Conservation (phyloP, 2,888 invertebrate genomes). For the Diaperis boleti region DNA sequence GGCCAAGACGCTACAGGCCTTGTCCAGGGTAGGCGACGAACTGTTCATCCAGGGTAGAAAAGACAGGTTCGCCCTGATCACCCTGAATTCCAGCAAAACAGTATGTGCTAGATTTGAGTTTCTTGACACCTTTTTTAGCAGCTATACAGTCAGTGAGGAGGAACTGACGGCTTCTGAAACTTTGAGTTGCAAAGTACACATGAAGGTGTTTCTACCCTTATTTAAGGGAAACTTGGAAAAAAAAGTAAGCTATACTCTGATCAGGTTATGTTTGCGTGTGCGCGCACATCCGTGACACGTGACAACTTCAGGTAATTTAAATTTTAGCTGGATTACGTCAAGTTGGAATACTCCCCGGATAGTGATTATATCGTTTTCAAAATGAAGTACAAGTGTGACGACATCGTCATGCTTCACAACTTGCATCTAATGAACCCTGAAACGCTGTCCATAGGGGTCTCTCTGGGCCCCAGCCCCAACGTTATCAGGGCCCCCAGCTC, state of each 20-base stretch:
- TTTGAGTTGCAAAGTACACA: conserved; percentile 84
- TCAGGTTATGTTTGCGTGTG: too few relatives aligned
- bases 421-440: conserved; percentile 87
- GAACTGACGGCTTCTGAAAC: conserved; percentile 62
- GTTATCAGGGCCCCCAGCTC: conserved; percentile 57
- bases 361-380: conserved; percentile 81
- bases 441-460: conserved; percentile 77
- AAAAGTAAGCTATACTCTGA: conserved; percentile 70
- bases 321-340: conserved; percentile 78
- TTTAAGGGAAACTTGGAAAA: conserved; percentile 82
- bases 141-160: conserved; percentile 72
- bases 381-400: conserved; percentile 80
- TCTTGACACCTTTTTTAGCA: conserved; percentile 80
- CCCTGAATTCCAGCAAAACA: conserved; percentile 87
- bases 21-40: conserved; percentile 89
- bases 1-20: conserved; percentile 84
- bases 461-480: conserved; percentile 69
- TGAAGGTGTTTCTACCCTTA: conserved; percentile 82
- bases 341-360: conserved; percentile 77
- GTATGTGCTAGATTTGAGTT: conserved; percentile 87
- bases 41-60: conserved; percentile 83
- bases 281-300: too few relatives aligned
- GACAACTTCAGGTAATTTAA: not conserved
- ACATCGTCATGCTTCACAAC: conserved; percentile 83
- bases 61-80: conserved; percentile 78